These are phyloP conservation scores for Lathronympha strigana DNA, from an alignment of 2,888 invertebrate genomes.

Conservation along the genomic window DNA sequence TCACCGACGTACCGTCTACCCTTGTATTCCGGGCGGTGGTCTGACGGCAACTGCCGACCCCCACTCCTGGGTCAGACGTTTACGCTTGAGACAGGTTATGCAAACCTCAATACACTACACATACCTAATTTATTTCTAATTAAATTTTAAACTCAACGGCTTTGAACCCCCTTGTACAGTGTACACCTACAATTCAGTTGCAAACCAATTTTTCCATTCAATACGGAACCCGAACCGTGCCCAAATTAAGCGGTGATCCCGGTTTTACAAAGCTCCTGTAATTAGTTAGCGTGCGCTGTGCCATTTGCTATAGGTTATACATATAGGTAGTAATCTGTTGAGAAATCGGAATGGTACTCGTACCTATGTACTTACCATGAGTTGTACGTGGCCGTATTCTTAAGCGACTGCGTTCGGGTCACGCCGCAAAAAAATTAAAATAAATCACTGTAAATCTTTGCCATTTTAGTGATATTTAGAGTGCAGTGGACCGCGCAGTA, in stretches of 20 bases:
- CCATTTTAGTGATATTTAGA: no score
- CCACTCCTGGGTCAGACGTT: no score
- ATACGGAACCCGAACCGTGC: slow-evolving; percentile 18
- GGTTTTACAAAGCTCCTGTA: slow-evolving; percentile 57
- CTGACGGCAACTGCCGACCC: no score
- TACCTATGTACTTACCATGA: neutral
- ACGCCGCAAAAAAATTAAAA: no score
- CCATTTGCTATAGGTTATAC: no score
- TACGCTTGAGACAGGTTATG: no score
- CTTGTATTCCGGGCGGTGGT: no score
- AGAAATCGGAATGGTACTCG: neutral
- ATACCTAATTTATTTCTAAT: slow-evolving; percentile 16
- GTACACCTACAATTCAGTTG: slow-evolving; percentile 5
- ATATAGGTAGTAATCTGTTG: neutral
- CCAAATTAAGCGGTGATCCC: slow-evolving; percentile 33
- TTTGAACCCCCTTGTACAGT: neutral
- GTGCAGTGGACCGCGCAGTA: no score
- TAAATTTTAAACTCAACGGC: neutral
- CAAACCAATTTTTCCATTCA: slow-evolving; percentile 23
- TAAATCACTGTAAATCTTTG: no score
- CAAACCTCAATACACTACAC: neutral
- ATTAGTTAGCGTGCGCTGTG: slow-evolving; percentile 52
- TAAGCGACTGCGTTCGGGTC: no score
- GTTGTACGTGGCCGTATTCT: no score
- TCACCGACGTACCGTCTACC: no score